These are phyloP conservation scores for Osedax fenrisi DNA, from an alignment of 2,888 invertebrate genomes.

Conservation along the genomic window DNA sequence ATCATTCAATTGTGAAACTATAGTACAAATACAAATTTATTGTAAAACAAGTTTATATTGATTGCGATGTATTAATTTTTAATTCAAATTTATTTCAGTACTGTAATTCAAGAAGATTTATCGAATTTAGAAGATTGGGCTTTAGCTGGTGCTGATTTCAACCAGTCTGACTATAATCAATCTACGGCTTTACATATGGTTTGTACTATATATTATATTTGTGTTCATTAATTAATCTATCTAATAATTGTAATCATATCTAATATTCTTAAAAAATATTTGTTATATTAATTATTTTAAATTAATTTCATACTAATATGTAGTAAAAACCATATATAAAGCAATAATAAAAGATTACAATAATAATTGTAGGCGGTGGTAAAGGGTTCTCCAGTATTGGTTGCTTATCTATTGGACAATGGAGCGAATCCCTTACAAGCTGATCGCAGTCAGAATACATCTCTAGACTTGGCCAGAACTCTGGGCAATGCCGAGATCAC, in stretches of 20 bases:
- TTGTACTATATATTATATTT: conserved; percentile 27
- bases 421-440: not conserved
- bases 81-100: too few species aligned
- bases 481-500: not conserved
- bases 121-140: conserved; percentile 44
- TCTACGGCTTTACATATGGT: conserved; percentile 44
- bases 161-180: conserved; percentile 41
- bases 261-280: not conserved
- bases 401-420: not conserved
- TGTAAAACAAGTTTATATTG: too few species aligned
- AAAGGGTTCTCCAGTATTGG: not conserved
- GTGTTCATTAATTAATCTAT: not conserved
- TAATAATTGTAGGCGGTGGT: not conserved
- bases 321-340: too few species aligned
- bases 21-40: too few species aligned
- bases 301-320: not conserved
- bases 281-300: too few species aligned
- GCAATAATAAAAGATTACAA: too few species aligned
- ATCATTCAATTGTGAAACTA: too few species aligned
- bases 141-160: conserved; percentile 41
- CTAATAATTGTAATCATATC: not conserved
- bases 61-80: too few species aligned
- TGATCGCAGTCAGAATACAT: not conserved
- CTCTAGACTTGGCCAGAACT: not conserved
- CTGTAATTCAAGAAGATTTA: conserved; percentile 43